Evolutionary conservation across 2,888 invertebrate genomes (phyloP), one percentile per base, ranked within the genome.

Genomic region (Sepioteuthis lessoniana): DNA sequence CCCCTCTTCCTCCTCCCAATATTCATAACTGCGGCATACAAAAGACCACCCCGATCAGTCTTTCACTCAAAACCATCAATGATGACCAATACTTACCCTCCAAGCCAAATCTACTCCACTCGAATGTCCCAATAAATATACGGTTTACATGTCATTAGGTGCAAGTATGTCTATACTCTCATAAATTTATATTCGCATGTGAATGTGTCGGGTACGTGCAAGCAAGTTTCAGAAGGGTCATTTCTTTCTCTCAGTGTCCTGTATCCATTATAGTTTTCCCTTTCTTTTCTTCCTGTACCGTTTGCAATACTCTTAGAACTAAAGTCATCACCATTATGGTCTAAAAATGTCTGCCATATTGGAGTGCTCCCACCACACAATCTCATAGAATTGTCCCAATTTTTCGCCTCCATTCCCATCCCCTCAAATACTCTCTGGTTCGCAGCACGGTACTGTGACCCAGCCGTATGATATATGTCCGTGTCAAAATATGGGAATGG

Each of bases 401-500:
- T n/a, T n/a, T n/a, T 35, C 55, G 3, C 55, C 25, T 25, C 55
- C 42, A 5, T 55, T 55, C 55, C 55, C 55, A 25, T 55, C 7
- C 60, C 35, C 19, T 76, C 76, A n/a, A 76, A 76, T 76, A 76
- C 76, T 35, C 76, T 35, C n/a, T 76, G n/a, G 76, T 35, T 76
- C 76, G 3, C 76, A 76, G 76, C n/a, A 76, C 76, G 76, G 76
- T 35, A n/a, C 13, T 76, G n/a, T 76, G 76, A 76, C 76, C 76
- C n/a, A 76, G 76, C n/a, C 76, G 76, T 76, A 35, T 76, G 76
- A 76, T 76, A 76, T 76, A 76, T 76, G 35, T 21, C n/a, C 76
- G 35, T 76, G 76, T 76, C 76, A 76, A 76, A 76, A 76, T 76
- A 76, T 76, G 76, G 76, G 76, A 76, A 76, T 76, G 76, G n/a